phyloP scores from a whole-genome alignment of 2,113 vertebrate genomes.

The Andinoacara biseriatus region DNA sequence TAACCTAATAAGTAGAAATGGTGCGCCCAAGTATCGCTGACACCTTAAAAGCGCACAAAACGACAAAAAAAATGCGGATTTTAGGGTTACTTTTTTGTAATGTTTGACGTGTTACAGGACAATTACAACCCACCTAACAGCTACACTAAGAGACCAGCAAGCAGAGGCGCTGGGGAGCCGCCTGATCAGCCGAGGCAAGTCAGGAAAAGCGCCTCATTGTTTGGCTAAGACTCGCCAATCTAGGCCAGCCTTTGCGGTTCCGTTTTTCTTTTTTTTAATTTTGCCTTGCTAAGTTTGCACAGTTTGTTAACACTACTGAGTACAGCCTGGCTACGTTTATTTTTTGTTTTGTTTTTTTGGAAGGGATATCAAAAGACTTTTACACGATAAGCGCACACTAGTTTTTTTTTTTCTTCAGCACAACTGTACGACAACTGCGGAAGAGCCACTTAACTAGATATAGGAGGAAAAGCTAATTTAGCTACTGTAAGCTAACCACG shows the following conservation, averaged over 20 bases:
- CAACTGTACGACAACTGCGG: constrained; percentile 51
- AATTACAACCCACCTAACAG: neutral
- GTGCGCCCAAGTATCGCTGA: neutral
- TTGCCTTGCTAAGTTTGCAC: constrained; percentile 16
- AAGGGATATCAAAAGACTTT: neutral
- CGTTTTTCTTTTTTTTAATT: neutral
- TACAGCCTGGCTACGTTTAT: neutral
- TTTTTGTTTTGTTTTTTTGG: no score
- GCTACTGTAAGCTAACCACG: constrained; percentile 41
- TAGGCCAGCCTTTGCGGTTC: neutral
- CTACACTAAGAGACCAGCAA: neutral
- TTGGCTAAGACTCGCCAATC: constrained; percentile 33
- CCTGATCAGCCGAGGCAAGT: constrained; percentile 32
- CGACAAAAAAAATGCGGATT: neutral
- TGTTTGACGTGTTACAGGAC: fast-evolving
- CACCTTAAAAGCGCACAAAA: neutral
- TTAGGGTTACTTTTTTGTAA: neutral
- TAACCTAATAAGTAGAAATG: neutral
- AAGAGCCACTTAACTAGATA: constrained; percentile 51
- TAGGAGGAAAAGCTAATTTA: constrained; percentile 42
- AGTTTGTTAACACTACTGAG: neutral
- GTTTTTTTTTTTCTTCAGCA: neutral
- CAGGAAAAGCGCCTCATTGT: constrained; percentile 62
- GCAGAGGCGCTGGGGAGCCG: neutral
- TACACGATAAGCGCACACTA: neutral